Evolutionary conservation across 2,888 invertebrate genomes (phyloP).

Genomic region (Lycophotia porphyrea): DNA sequence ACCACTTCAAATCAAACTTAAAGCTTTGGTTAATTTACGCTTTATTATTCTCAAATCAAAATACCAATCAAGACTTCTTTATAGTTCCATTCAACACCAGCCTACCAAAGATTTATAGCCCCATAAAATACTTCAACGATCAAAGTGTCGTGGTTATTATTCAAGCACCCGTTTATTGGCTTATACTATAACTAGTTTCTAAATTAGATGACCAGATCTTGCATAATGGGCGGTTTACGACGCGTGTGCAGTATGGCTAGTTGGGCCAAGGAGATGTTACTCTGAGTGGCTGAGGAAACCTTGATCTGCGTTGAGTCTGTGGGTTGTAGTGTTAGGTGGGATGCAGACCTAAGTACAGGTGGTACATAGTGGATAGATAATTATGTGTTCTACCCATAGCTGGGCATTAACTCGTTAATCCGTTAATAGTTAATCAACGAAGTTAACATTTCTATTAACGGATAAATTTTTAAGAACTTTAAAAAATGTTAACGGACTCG

Average conservation of each 20-base stretch:
- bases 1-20: neutral
- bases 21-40: neutral
- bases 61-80: slow-evolving; percentile 2
- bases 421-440: too few relatives aligned
- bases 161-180: slow-evolving; percentile 41
- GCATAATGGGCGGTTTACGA: slow-evolving; percentile 45
- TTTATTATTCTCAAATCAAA: neutral
- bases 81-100: slow-evolving; percentile 20
- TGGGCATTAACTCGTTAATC: too few relatives aligned
- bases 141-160: slow-evolving; percentile 37
- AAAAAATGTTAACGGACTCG: too few relatives aligned
- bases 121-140: slow-evolving; percentile 26
- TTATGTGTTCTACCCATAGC: too few relatives aligned
- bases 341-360: neutral
- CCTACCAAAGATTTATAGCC: slow-evolving; percentile 16
- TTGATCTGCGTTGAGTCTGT: slow-evolving; percentile 47
- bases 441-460: too few relatives aligned
- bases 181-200: slow-evolving; percentile 39
- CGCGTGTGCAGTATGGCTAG: slow-evolving; percentile 19
- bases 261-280: slow-evolving; percentile 55
- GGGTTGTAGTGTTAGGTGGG: slow-evolving; percentile 41
- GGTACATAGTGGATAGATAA: neutral
- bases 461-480: too few relatives aligned
- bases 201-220: slow-evolving; percentile 57
- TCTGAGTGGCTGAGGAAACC: slow-evolving; percentile 39